Conservation (phyloP, 2,888 invertebrate genomes). For the Tipula vernalis region DNA sequence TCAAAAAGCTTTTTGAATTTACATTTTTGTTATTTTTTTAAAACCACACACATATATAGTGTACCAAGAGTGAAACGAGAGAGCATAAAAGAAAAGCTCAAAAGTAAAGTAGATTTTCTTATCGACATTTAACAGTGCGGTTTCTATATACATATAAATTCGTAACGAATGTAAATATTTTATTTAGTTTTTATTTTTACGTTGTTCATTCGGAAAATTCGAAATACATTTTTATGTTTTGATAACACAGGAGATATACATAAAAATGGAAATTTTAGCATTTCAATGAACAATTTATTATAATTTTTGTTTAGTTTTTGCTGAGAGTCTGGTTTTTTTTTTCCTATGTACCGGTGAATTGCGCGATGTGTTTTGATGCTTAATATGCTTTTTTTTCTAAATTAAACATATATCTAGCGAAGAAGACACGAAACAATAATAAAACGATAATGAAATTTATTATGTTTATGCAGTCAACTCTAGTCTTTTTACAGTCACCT, state of each 20-base stretch:
- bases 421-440: too few species aligned
- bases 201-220: background rate
- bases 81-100: background rate
- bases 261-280: background rate
- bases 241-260: background rate
- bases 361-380: background rate
- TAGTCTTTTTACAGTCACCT: too few species aligned
- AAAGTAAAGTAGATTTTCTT: background rate
- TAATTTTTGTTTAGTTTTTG: background rate
- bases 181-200: background rate
- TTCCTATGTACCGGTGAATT: too few species aligned
- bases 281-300: background rate
- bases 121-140: background rate
- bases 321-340: background rate
- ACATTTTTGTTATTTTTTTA: background rate
- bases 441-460: too few species aligned
- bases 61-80: background rate
- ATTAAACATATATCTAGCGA: too few species aligned
- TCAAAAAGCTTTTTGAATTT: background rate
- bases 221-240: background rate
- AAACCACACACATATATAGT: background rate
- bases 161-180: background rate
- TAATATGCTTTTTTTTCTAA: background rate
- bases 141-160: background rate
- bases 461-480: too few species aligned